Conservation (phyloP, 2,888 invertebrate species). For the Epinotia brunnichana region DNA sequence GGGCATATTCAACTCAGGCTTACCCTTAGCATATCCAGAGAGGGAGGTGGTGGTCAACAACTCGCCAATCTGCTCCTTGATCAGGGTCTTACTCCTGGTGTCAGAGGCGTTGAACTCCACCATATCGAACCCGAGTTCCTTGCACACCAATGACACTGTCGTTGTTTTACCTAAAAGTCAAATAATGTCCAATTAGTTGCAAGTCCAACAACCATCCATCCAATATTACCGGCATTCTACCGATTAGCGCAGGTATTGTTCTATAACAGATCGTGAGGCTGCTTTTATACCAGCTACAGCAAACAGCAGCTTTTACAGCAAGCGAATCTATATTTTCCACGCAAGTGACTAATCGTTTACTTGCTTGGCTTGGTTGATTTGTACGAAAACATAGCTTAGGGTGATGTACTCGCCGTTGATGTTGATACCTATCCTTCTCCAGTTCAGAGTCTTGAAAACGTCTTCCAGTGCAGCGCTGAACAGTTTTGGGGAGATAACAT, state of each 20-base stretch:
- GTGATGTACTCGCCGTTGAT: too few relatives aligned
- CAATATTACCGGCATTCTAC: background rate
- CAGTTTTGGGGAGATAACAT: too few relatives aligned
- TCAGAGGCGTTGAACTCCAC: slow-evolving; percentile 99
- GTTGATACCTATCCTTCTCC: too few relatives aligned
- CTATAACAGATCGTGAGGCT: background rate
- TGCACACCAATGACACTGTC: slow-evolving; percentile 93
- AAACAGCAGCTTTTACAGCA: too few relatives aligned
- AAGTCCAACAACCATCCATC: background rate
- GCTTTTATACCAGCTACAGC: too few relatives aligned
- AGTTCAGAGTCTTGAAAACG: too few relatives aligned
- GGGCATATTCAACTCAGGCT: slow-evolving; percentile 27
- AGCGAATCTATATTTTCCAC: background rate
- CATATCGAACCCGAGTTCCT: slow-evolving; percentile 93
- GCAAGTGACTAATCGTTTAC: background rate
- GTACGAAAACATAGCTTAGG: background rate
- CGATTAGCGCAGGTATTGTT: background rate
- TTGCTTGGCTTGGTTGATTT: background rate
- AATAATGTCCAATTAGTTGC: background rate
- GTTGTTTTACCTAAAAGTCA: slow-evolving; percentile 90
- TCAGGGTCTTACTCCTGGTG: slow-evolving; percentile 93
- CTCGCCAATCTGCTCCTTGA: slow-evolving; percentile 93
- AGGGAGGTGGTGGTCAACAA: slow-evolving; percentile 90
- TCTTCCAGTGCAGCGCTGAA: too few relatives aligned
- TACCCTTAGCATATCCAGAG: slow-evolving; percentile 87